phyloP scores from a whole-genome alignment of 2,113 vertebrate species.

The Melanostigma gelatinosum region DNA sequence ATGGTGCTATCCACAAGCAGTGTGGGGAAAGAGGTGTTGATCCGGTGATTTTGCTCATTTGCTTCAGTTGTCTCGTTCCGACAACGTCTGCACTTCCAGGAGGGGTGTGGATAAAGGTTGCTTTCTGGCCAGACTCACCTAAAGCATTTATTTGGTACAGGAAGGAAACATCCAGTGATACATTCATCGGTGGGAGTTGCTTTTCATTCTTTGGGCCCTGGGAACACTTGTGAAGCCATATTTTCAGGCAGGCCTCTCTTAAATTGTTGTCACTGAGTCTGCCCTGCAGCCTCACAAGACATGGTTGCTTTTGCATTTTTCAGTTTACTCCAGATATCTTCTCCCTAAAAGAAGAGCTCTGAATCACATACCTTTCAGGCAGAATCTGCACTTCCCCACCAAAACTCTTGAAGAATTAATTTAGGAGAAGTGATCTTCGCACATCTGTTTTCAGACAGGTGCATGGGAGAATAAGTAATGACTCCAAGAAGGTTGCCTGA shows the following conservation, averaged over 20 bases:
- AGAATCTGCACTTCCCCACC: background rate
- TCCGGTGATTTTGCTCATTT: constrained; percentile 42
- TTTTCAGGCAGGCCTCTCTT: constrained; percentile 14
- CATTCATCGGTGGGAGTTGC: constrained; percentile 2
- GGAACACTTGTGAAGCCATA: constrained; percentile 12
- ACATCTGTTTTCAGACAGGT: constrained; percentile 19
- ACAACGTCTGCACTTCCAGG: constrained; percentile 18
- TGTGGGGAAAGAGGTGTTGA: constrained; percentile 11
- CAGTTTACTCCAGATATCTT: background rate
- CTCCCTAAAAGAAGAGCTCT: background rate
- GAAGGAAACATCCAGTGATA: constrained; percentile 28
- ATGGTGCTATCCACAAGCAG: background rate
- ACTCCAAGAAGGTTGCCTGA: background rate
- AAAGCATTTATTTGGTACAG: constrained; percentile 14
- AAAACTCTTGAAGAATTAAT: constrained; percentile 14
- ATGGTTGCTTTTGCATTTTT: constrained; percentile 18
- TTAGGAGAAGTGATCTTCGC: background rate
- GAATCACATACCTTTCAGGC: constrained; percentile 5
- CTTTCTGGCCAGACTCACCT: constrained; percentile 2
- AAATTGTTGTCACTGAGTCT: constrained; percentile 16
- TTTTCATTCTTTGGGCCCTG: constrained; percentile 22
- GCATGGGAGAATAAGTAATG: constrained; percentile 8
- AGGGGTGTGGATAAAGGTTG: constrained; percentile 10
- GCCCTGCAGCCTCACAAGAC: constrained; percentile 24
- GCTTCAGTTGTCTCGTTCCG: constrained; percentile 24